A percentile compares a stretch with the other conserved stretches of the same genome.
Evolutionary conservation across 2,113 vertebrate species (phyloP).

Genomic region (Bagarius yarrelli): DNA sequence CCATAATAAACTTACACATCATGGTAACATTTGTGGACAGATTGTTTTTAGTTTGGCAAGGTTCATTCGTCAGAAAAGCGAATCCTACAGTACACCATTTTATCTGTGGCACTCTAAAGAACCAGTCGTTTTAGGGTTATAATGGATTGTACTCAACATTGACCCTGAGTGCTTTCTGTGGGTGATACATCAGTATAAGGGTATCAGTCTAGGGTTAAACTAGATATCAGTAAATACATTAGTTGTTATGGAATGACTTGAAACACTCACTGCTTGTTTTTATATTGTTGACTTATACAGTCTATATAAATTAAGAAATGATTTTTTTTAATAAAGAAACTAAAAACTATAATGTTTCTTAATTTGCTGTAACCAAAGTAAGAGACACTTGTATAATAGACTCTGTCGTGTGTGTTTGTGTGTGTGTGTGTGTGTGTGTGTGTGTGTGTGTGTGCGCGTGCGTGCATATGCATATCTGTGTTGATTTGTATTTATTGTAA

Average conservation of each 20-base stretch:
- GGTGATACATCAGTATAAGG: background rate
- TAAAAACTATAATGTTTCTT: constrained; percentile 53
- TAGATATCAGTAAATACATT: background rate
- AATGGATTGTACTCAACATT: background rate
- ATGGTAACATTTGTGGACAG: background rate
- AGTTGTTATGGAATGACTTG: background rate
- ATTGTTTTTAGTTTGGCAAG: background rate
- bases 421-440: constrained; percentile 36
- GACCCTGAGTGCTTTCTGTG: background rate
- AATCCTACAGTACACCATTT: background rate
- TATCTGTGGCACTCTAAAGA: background rate
- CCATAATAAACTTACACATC: background rate
- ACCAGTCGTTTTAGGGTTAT: background rate
- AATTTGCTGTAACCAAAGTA: constrained; percentile 77
- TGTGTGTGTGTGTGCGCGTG: constrained; percentile 36
- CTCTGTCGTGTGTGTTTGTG: constrained; percentile 3
- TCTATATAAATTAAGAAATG: constrained; percentile 30
- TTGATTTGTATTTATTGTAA: constrained; percentile 38
- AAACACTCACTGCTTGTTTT: constrained; percentile 4
- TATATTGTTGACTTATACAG: background rate
- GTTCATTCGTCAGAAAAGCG: background rate
- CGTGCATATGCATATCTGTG: background rate
- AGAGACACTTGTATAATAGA: constrained; percentile 67
- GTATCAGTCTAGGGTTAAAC: background rate
- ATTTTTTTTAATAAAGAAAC: constrained; percentile 64